Evolutionary conservation across 2,113 vertebrate genomes (phyloP), one percentile per base, ranked within the genome.

Genomic region (Hippocampus abdominalis): DNA sequence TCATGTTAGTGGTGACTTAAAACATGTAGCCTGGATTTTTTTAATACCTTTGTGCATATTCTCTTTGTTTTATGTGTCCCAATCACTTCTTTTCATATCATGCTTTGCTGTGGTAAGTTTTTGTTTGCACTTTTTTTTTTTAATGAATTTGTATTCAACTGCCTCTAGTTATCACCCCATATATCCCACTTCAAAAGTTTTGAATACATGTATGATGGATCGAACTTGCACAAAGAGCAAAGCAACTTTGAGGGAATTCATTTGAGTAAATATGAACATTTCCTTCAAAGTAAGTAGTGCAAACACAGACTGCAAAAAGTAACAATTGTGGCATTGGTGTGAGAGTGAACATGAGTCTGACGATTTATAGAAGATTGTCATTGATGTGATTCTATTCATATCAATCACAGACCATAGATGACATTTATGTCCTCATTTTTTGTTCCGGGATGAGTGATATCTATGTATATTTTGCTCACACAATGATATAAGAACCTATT

Each of bases 391-490:
- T 68, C 59, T 20, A 16, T 16, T 8, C 36, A 3, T 18, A 36
- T 20, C 8, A 8, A 36, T 61, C 59, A 25, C 8, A 23, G 62
- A 32, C 44, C 11, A 23, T 4, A 32, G 18, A 20, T 21, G 20
- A 51, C 3, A 12, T 21, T 39, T 27, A 10, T 36, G 16, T 36
- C 29, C 59, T 61, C 18, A 20, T 62, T n/a, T 62, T 36, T 62
- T 61, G 32, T 20, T 21, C 29, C 59, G 36, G 29, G 3, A 20
- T 39, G 16, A 36, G 29, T 9, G 59, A 61, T 70, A 59, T 86
- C 83, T 77, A 71, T 84, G 76, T 36, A 36, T 36, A 74, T 72
- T 1, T 4, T 66, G 74, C 79, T 87, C 73, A 74, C 72, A 76
- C 75, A n/a, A 10, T 20, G 21, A 54, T 0, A 23, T 1, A 54